These are phyloP conservation scores for Salarias fasciatus DNA, from an alignment of 2,797 vertebrate species.

Conservation along the genomic window DNA sequence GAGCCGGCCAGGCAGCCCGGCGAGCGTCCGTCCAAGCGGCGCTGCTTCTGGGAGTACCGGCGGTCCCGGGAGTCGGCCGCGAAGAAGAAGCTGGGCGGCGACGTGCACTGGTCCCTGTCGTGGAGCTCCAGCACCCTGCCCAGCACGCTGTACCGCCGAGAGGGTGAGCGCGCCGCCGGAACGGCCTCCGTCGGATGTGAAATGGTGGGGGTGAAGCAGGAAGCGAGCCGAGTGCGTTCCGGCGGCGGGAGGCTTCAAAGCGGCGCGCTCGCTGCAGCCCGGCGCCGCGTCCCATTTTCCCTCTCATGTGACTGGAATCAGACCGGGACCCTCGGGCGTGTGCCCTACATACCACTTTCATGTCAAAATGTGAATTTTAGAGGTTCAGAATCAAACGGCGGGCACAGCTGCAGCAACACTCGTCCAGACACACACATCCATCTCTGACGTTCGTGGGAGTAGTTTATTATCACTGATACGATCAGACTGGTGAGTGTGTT, in stretches of 20 bases:
- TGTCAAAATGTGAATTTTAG: slow-evolving; percentile 37
- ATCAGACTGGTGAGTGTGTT: too few species aligned
- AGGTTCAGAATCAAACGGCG: slow-evolving; percentile 9
- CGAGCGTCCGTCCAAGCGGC: slow-evolving; percentile 71
- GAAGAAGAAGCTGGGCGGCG: slow-evolving; percentile 69
- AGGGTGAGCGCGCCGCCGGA: slow-evolving; percentile 59
- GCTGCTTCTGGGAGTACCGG: slow-evolving; percentile 83
- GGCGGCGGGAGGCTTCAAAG: too few species aligned
- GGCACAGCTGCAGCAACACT: slow-evolving; percentile 11
- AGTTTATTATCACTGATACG: too few species aligned
- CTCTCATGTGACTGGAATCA: slow-evolving; percentile 36
- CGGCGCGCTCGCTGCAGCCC: slow-evolving; percentile 9
- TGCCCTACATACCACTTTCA: slow-evolving; percentile 61
- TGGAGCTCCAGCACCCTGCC: slow-evolving; percentile 83
- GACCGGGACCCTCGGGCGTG: slow-evolving; percentile 37
- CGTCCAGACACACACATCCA: too few species aligned
- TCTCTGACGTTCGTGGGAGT: too few species aligned
- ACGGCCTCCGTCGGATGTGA: not conserved
- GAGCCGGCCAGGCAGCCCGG: slow-evolving; percentile 55
- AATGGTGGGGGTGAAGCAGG: slow-evolving; percentile 6
- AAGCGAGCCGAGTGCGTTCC: too few species aligned
- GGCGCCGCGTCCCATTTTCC: slow-evolving; percentile 35
- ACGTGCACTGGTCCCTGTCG: slow-evolving; percentile 79
- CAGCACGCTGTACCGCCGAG: slow-evolving; percentile 80
- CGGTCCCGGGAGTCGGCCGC: slow-evolving; percentile 66